These are phyloP conservation scores for Sphaerophoria taeniata DNA, from an alignment of 2,888 invertebrate genomes.

Conservation along the genomic window DNA sequence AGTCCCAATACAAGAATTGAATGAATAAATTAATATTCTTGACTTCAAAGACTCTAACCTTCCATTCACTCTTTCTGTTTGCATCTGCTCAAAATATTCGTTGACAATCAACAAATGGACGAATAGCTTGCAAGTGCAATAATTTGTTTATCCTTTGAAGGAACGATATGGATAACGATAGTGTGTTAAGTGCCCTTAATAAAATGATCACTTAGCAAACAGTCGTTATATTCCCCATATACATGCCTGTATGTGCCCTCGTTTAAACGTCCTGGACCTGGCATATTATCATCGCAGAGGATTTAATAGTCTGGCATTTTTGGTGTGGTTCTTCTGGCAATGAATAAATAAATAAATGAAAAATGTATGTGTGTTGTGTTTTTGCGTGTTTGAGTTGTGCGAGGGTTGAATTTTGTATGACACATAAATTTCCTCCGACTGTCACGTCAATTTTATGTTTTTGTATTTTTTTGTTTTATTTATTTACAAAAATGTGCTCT, in stretches of 20 bases:
- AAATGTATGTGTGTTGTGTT: not conserved
- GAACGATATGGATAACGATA: conserved; percentile 73
- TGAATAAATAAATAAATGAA: conserved; percentile 27
- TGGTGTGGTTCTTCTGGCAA: conserved; percentile 51
- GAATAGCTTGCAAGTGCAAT: conserved; percentile 82
- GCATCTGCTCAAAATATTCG: conserved; percentile 57
- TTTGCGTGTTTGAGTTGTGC: not conserved
- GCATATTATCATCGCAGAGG: conserved; percentile 43
- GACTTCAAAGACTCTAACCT: conserved; percentile 16
- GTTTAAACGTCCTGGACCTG: conserved; percentile 20
- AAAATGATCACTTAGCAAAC: conserved; percentile 78
- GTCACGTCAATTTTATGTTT: conserved; percentile 34
- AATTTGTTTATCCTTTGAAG: conserved; percentile 80
- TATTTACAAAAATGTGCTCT: conserved; percentile 67
- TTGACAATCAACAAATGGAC: conserved; percentile 24
- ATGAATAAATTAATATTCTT: conserved; percentile 2
- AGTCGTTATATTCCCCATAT: conserved; percentile 34
- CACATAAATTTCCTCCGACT: conserved; percentile 55
- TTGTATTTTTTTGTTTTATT: conserved; percentile 65
- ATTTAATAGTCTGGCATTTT: conserved; percentile 58
- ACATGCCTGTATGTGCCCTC: conserved; percentile 19
- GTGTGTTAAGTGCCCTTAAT: conserved; percentile 82
- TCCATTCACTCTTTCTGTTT: conserved; percentile 34
- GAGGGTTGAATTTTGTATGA: conserved; percentile 44
- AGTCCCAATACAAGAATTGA: not conserved